Evolutionary conservation across 1,140 invertebrate species (phyloP).

Genomic region (Globodera ellingtonae): DNA sequence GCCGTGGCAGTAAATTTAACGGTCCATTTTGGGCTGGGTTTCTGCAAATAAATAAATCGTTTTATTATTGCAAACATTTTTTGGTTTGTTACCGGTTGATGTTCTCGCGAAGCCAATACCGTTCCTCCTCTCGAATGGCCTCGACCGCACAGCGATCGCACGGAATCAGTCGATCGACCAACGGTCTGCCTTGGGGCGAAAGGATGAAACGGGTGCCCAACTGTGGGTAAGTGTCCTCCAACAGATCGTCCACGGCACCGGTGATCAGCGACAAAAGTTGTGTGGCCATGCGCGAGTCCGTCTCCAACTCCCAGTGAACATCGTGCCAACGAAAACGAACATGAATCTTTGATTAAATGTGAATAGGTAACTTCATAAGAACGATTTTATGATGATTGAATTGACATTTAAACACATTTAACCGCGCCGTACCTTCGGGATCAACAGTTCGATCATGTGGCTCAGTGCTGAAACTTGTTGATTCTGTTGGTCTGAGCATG

Average conservation of each 20-base stretch:
- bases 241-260: slow-evolving; percentile 90
- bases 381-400: too few species aligned
- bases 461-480: not conserved
- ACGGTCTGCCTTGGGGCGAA: slow-evolving; percentile 89
- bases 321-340: slow-evolving; percentile 31
- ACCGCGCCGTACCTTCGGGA: slow-evolving; percentile 69
- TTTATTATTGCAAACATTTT: slow-evolving; percentile 10
- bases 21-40: not conserved
- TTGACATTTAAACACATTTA: too few species aligned
- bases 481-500: slow-evolving; percentile 71
- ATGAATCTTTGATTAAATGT: not conserved
- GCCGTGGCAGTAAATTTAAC: not conserved
- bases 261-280: slow-evolving; percentile 86
- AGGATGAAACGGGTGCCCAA: slow-evolving; percentile 91
- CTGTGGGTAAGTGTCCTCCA: slow-evolving; percentile 95
- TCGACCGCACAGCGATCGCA: slow-evolving; percentile 73
- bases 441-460: slow-evolving; percentile 82
- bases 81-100: not conserved
- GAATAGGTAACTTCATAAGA: too few species aligned
- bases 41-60: slow-evolving; percentile 11
- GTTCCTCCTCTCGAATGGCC: slow-evolving; percentile 4
- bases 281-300: slow-evolving; percentile 76
- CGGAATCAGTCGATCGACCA: slow-evolving; percentile 90
- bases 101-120: slow-evolving; percentile 25
- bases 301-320: slow-evolving; percentile 40